A percentile compares a stretch with the other conserved stretches of the same genome.
Evolutionary conservation across 2,113 vertebrate genomes (phyloP).

Genomic region (Nematolebias whitei): DNA sequence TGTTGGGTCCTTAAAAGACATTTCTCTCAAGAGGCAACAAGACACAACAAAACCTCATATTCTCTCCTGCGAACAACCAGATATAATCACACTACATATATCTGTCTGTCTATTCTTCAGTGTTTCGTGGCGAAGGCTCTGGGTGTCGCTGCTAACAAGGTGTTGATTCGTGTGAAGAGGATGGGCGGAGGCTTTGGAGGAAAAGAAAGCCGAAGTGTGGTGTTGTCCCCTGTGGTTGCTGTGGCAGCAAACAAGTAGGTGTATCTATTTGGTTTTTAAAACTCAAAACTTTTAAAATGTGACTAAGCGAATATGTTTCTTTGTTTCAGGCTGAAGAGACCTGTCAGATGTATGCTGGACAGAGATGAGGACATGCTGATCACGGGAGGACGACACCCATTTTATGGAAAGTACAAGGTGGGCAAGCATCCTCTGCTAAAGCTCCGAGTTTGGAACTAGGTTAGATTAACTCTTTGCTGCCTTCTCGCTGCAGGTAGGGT

Average conservation of each 20-base stretch:
- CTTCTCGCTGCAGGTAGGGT: constrained; percentile 84
- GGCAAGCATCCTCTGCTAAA: background rate
- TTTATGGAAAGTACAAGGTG: constrained; percentile 92
- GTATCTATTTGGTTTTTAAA: background rate
- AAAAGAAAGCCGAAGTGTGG: constrained; percentile 87
- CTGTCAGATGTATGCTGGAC: constrained; percentile 94
- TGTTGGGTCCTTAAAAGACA: too few species aligned
- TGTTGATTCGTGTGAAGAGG: constrained; percentile 92
- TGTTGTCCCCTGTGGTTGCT: constrained; percentile 87
- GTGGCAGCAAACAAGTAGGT: constrained; percentile 89
- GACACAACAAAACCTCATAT: too few species aligned
- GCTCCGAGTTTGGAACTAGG: background rate
- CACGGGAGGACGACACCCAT: constrained; percentile 92
- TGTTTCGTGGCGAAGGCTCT: constrained; percentile 84
- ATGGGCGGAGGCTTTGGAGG: constrained; percentile 97
- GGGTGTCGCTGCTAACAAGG: constrained; percentile 85
- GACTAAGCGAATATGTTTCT: background rate
- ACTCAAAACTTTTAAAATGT: background rate
- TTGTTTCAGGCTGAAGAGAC: constrained; percentile 80
- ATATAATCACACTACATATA: background rate
- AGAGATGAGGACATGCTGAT: constrained; percentile 96
- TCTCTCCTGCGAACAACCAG: background rate
- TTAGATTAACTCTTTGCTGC: background rate
- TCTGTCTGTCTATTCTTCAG: constrained; percentile 42
- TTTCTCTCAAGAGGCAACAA: too few species aligned